Base-by-base conservation (phyloP, 35 echinoderm and acorn worm genomes). In the Eucidaris tribuloides region DNA sequence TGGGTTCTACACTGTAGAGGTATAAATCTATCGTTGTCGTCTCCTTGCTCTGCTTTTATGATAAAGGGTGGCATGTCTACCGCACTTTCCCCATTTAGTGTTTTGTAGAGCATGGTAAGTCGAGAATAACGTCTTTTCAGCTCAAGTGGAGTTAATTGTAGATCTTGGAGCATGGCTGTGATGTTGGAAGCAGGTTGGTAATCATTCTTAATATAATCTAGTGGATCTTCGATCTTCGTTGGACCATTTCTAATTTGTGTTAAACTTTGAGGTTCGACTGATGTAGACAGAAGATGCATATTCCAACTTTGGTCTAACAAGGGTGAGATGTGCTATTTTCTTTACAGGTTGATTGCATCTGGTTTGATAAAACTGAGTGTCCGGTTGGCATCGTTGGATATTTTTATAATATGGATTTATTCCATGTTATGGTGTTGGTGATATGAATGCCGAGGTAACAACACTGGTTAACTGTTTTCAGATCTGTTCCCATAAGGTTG, bases 191-290 rank as follows among this genome's bases (percentile, higher is more conserved):
- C 64, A 37, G 19, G 40, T 3, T 28, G 34, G 80, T 83, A 83
- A 24, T 83, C 59, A 6, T 23, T 60, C n/a, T 25, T 65, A 34
- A n/a, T n/a, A n/a, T n/a, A n/a, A 83, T 63, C 54, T 83, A 27
- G 59, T 25, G 39, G n/a, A n/a, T n/a, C n/a, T n/a, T n/a, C n/a
- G 58, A 30, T 65, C 59, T 61, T 62, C 43, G 28, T 63, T 62
- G 80, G 13, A 83, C 59, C 56, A 7, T 61, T 81, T 81, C 78
- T 13, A 81, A 48, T 62, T 81, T n/a, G n/a, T n/a, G n/a, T n/a
- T n/a, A n/a, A n/a, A n/a, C n/a, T n/a, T n/a, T n/a, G n/a, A n/a
- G n/a, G n/a, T n/a, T n/a, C n/a, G n/a, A n/a, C n/a, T n/a, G n/a
- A n/a, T n/a, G n/a, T n/a, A n/a, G n/a, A 62, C 37, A 25, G 52